Conservation (phyloP, 2,113 vertebrate genomes). For the Charina bottae region DNA sequence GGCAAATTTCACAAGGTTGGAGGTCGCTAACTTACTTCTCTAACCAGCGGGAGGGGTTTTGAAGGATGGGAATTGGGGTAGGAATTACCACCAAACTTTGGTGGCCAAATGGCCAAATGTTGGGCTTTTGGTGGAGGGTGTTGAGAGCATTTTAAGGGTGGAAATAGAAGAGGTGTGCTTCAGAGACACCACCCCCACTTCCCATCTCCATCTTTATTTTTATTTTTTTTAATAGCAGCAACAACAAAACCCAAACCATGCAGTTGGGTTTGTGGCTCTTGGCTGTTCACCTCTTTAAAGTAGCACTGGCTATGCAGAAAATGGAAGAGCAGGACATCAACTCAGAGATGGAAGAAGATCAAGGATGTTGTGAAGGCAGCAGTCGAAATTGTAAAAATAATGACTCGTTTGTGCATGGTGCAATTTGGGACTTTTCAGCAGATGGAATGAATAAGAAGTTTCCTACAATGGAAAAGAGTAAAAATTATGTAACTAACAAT, state of each 20-base stretch:
- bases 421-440: constrained; percentile 59
- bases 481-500: background rate
- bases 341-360: background rate
- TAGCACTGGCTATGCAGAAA: background rate
- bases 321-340: background rate
- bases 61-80: background rate
- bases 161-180: background rate
- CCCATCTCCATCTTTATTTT: background rate
- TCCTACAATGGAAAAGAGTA: constrained; percentile 50
- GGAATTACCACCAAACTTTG: background rate
- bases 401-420: constrained; percentile 48
- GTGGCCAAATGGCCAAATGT: background rate
- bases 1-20: background rate
- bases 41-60: background rate
- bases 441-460: constrained; percentile 59
- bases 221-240: background rate
- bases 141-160: background rate
- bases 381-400: constrained; percentile 31
- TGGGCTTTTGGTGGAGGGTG: background rate
- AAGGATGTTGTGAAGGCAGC: constrained; percentile 21
- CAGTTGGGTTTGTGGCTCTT: background rate
- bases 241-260: background rate
- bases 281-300: background rate
- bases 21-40: background rate
- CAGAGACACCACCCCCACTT: background rate